Percentiles rank a stretch among this genome's conserved stretches.
Conservation (phyloP, 1,140 invertebrate genomes). For the Brachionus sp. region DNA sequence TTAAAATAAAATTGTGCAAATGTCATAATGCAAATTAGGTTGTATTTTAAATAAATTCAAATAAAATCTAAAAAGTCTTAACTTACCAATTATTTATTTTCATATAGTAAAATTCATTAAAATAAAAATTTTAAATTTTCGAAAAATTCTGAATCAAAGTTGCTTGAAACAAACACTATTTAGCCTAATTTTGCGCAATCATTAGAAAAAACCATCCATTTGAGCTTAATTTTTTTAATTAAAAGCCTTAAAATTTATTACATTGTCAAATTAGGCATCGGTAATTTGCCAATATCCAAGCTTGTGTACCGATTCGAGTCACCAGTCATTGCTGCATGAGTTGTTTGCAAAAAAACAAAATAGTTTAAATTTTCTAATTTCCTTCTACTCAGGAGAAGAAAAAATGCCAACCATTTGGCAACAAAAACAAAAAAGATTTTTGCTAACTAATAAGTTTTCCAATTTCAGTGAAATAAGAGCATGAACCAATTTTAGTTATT, state of each 20-base stretch:
- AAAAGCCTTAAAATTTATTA: neutral
- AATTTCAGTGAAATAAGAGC: constrained; percentile 30
- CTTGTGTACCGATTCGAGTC: neutral
- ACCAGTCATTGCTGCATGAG: neutral
- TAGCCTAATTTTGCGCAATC: neutral
- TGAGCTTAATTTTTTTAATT: neutral
- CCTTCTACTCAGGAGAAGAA: neutral
- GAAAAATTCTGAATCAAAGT: no score
- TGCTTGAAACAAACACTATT: no score
- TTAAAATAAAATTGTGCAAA: no score
- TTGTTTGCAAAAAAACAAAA: neutral
- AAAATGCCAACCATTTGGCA: neutral
- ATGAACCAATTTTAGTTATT: constrained; percentile 33
- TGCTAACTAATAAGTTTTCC: neutral
- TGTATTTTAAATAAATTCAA: no score
- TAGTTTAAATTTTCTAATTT: constrained; percentile 21
- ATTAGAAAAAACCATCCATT: neutral
- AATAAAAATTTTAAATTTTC: no score
- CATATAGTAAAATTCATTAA: no score
- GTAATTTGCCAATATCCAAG: neutral
- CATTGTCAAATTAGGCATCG: neutral
- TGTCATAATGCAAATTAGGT: no score
- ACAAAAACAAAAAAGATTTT: constrained; percentile 13
- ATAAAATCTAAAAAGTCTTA: no score
- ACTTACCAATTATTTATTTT: no score